phyloP scores from a whole-genome alignment of 2,888 invertebrate species.

The Drosophila neotestacea region DNA sequence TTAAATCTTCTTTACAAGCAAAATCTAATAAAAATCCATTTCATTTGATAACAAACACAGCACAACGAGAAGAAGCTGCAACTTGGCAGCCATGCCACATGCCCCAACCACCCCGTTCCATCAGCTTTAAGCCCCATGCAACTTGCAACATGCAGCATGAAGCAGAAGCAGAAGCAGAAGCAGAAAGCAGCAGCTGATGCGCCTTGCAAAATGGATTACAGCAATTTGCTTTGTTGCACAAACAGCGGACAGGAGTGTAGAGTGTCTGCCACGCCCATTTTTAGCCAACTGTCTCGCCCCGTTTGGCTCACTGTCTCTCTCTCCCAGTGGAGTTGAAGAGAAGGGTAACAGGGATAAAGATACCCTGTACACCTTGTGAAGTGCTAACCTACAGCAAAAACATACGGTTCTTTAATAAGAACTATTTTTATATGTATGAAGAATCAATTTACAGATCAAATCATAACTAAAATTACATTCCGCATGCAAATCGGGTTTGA shows the following conservation, averaged over 20 bases:
- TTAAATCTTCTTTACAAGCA: conserved; percentile 73
- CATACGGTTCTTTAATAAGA: too few species aligned
- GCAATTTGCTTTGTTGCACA: conserved; percentile 80
- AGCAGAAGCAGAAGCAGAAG: neutral
- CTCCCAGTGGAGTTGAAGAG: neutral
- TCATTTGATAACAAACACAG: conserved; percentile 69
- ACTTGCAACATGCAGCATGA: conserved; percentile 10
- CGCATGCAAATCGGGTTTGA: too few species aligned
- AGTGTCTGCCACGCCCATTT: conserved; percentile 3
- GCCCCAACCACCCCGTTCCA: neutral
- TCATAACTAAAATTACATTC: too few species aligned
- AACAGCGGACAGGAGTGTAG: conserved; percentile 43
- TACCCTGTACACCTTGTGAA: neutral
- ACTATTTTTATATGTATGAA: too few species aligned
- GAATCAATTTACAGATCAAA: too few species aligned
- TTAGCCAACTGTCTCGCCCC: neutral
- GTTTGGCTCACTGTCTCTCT: neutral
- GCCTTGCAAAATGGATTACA: conserved; percentile 75
- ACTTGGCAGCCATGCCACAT: conserved; percentile 4
- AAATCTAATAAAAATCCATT: conserved; percentile 78
- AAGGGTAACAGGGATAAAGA: neutral
- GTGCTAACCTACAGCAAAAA: neutral
- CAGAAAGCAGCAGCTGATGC: conserved; percentile 73
- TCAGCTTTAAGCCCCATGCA: conserved; percentile 1
- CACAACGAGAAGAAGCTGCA: conserved; percentile 19